Conservation (phyloP, 1,140 invertebrate genomes). For the Caerostris darwini region DNA sequence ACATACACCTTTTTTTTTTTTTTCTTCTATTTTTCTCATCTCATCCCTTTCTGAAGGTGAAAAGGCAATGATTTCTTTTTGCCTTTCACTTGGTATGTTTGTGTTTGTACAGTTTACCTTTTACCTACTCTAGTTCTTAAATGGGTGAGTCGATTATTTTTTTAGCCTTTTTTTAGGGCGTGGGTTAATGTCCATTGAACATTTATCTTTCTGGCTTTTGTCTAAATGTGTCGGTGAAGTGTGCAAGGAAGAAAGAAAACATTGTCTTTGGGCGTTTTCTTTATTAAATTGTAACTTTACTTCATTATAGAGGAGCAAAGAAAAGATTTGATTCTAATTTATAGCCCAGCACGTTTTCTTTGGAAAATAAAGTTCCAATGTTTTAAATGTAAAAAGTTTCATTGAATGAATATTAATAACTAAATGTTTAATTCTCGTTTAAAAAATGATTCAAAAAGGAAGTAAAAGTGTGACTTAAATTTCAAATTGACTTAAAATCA, state of each 20-base stretch:
- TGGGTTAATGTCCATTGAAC: neutral
- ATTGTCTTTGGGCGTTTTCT: neutral
- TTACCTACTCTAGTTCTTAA: constrained; percentile 46
- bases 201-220: neutral
- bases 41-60: constrained; percentile 41
- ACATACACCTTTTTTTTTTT: neutral
- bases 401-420: no score
- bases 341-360: no score
- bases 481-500: no score
- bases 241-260: neutral
- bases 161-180: neutral
- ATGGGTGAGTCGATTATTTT: constrained; percentile 2
- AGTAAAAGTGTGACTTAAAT: no score
- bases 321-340: no score
- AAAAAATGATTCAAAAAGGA: no score
- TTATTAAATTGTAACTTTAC: no score
- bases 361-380: no score
- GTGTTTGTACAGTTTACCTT: neutral
- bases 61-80: constrained; percentile 47
- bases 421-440: no score
- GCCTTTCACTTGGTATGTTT: neutral
- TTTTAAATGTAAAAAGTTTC: no score
- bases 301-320: no score
- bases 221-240: neutral
- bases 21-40: neutral